A percentile compares a stretch with the other conserved stretches of the same genome.
These are phyloP conservation scores for Theretra japonica DNA, from an alignment of 2,888 invertebrate genomes.

Conservation along the genomic window DNA sequence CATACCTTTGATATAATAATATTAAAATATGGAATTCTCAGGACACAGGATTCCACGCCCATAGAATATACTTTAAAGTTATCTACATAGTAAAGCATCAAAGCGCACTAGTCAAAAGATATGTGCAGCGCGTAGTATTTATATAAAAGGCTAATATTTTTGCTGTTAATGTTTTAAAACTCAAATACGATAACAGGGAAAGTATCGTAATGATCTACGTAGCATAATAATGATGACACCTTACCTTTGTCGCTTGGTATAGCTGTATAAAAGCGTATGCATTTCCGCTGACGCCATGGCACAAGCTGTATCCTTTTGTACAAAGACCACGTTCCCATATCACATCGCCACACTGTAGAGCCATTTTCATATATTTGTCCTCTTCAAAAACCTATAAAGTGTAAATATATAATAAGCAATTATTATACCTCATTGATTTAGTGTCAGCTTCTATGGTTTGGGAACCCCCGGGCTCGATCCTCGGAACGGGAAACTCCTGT, in stretches of 20 bases:
- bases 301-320: constrained; percentile 93
- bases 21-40: too few species aligned
- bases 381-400: constrained; percentile 87
- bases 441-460: too few species aligned
- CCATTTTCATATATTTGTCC: constrained; percentile 87
- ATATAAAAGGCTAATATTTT: not conserved
- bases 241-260: constrained; percentile 90
- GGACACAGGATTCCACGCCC: too few species aligned
- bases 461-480: too few species aligned
- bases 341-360: constrained; percentile 89
- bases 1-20: too few species aligned
- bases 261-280: constrained; percentile 92
- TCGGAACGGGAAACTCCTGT: too few species aligned
- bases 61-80: too few species aligned
- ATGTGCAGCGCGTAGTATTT: constrained; percentile 29
- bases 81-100: too few species aligned
- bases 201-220: too few species aligned
- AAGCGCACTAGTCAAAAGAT: too few species aligned
- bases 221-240: constrained; percentile 11
- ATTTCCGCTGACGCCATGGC: constrained; percentile 95
- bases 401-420: too few species aligned
- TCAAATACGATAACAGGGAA: not conserved
- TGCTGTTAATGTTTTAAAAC: not conserved
- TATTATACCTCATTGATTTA: not conserved
- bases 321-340: constrained; percentile 93